Percentiles rank a stretch among this genome's conserved stretches.
Conservation (phyloP, 2,113 vertebrate genomes). For the Tragelaphus scriptus region DNA sequence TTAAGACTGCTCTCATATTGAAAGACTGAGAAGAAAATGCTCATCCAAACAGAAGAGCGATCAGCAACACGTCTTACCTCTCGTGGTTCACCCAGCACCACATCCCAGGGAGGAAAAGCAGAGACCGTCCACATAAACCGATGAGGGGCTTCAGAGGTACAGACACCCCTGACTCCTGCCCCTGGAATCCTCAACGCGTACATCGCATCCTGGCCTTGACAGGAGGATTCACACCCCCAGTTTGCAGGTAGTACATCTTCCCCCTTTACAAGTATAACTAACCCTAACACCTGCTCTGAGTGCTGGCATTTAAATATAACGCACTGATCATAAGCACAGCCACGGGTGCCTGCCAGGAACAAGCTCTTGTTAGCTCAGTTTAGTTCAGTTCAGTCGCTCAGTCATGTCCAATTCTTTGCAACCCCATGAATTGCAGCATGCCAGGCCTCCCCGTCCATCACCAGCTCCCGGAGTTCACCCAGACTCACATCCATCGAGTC, state of each 20-base stretch:
- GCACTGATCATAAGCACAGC: neutral
- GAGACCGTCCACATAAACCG: neutral
- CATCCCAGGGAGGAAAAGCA: slow-evolving; percentile 34
- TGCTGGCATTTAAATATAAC: neutral
- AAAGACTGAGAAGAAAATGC: slow-evolving; percentile 1
- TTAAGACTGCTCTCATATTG: slow-evolving; percentile 51
- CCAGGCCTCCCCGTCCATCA: too few relatives aligned
- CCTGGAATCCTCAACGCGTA: accelerated
- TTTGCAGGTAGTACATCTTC: neutral
- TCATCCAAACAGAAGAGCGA: slow-evolving; percentile 47
- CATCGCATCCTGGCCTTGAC: neutral
- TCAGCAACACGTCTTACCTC: slow-evolving; percentile 55
- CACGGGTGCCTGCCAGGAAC: neutral
- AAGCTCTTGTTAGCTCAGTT: neutral
- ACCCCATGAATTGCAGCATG: too few relatives aligned
- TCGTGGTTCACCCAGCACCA: slow-evolving; percentile 51
- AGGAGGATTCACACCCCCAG: neutral
- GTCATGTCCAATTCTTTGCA: too few relatives aligned
- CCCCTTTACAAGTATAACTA: neutral
- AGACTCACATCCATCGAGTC: too few relatives aligned
- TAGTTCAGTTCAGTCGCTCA: too few relatives aligned
- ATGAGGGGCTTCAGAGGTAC: neutral
- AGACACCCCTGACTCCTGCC: neutral
- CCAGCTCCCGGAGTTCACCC: too few relatives aligned
- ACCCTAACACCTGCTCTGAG: neutral